Evolutionary conservation across 2,888 invertebrate genomes (phyloP).

Genomic region (Dinocampus coccinellae): DNA sequence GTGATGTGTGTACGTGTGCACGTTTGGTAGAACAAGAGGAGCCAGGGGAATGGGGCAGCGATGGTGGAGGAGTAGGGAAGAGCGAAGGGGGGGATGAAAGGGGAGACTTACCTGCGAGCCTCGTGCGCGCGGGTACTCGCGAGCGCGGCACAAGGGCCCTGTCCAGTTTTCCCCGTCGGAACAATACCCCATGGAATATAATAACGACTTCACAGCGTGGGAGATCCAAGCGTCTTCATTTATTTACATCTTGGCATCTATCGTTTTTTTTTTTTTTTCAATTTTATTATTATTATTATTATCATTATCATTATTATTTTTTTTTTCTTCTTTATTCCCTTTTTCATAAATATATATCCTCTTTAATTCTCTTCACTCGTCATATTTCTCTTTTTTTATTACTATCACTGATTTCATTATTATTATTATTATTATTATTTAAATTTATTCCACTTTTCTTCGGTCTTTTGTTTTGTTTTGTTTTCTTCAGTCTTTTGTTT

Average conservation of each 20-base stretch:
- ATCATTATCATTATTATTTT: neutral
- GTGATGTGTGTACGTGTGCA: conserved; percentile 33
- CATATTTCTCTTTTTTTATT: neutral
- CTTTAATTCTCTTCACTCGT: neutral
- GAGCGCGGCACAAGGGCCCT: conserved; percentile 59
- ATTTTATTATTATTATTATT: conserved; percentile 31
- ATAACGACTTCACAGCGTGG: conserved; percentile 61
- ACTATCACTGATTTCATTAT: neutral
- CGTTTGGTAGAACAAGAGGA: no score
- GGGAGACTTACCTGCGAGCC: conserved; percentile 39
- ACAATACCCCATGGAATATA: conserved; percentile 62
- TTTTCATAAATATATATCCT: conserved; percentile 31
- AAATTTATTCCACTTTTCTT: neutral
- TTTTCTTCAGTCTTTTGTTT: no score
- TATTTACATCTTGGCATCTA: conserved; percentile 54
- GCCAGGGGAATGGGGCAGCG: no score
- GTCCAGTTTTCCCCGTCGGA: conserved; percentile 63
- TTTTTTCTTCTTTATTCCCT: conserved; percentile 27
- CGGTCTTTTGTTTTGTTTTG: no score
- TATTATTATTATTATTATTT: conserved; percentile 10
- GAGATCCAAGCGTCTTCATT: conserved; percentile 54
- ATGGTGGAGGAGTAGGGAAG: no score
- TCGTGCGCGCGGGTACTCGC: conserved; percentile 35
- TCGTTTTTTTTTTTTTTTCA: conserved; percentile 43
- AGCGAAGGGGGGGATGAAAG: neutral